Conservation (phyloP, 2,888 invertebrate species). For the Hydrotaea diabolus region DNA sequence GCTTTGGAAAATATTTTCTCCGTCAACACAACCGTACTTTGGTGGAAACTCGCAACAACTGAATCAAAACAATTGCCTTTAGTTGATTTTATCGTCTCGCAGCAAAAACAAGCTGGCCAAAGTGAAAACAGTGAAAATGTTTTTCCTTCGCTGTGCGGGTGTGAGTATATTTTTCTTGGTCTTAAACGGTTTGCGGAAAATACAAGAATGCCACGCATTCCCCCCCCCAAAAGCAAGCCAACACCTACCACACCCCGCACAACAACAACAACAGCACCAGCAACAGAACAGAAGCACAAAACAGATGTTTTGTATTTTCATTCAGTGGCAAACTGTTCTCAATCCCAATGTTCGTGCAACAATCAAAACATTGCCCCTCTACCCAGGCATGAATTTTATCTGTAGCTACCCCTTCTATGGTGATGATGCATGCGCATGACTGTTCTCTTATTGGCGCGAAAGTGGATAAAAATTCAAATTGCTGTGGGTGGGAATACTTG, state of each 20-base stretch:
- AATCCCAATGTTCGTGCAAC: constrained; percentile 22
- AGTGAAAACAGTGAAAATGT: constrained; percentile 17
- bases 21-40: constrained; percentile 70
- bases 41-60: constrained; percentile 77
- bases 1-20: constrained; percentile 13
- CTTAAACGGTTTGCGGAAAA: constrained; percentile 34
- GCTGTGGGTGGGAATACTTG: not conserved
- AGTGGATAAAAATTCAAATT: constrained; percentile 38
- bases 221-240: constrained; percentile 2
- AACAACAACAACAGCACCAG: constrained; percentile 1
- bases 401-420: constrained; percentile 2
- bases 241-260: not conserved
- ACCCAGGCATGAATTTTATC: constrained; percentile 41
- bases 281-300: constrained; percentile 51
- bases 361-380: constrained; percentile 45
- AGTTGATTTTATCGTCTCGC: constrained; percentile 75
- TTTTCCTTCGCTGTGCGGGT: not conserved
- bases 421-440: constrained; percentile 48
- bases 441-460: constrained; percentile 43
- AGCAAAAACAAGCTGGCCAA: constrained; percentile 18
- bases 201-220: constrained; percentile 49
- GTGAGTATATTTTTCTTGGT: constrained; percentile 18
- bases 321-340: constrained; percentile 24
- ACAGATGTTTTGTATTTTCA: constrained; percentile 56
- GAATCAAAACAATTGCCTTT: constrained; percentile 77